phyloP scores from a whole-genome alignment of 2,113 vertebrate genomes.

The Triplophysa tibetana region DNA sequence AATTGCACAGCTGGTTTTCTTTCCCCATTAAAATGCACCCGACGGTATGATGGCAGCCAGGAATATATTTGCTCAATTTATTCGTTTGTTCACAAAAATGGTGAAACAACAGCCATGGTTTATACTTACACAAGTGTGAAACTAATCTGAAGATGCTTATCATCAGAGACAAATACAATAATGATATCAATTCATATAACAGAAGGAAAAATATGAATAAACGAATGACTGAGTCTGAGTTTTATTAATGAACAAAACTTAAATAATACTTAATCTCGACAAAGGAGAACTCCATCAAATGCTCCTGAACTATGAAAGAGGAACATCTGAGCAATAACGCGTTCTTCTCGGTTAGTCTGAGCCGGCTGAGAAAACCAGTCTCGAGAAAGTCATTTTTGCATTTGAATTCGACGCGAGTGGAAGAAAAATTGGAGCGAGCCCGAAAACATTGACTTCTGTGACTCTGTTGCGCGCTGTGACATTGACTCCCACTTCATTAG shows the following conservation, averaged over 20 bases:
- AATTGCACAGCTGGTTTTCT: constrained; percentile 23
- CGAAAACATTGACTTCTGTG: constrained; percentile 6
- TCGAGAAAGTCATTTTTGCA: neutral
- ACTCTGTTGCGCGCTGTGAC: neutral
- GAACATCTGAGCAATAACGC: too few relatives aligned
- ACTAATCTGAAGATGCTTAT: neutral
- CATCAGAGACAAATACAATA: too few relatives aligned
- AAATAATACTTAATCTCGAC: too few relatives aligned
- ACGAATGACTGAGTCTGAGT: too few relatives aligned
- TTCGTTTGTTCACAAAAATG: neutral
- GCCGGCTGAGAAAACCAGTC: neutral
- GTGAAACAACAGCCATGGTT: neutral
- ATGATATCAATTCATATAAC: too few relatives aligned
- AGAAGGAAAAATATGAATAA: too few relatives aligned
- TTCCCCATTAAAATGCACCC: neutral
- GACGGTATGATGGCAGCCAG: neutral
- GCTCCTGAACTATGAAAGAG: too few relatives aligned
- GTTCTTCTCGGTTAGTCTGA: too few relatives aligned
- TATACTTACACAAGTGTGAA: neutral
- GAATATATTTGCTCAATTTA: neutral
- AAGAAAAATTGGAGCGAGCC: neutral
- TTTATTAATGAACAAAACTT: too few relatives aligned
- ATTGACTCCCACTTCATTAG: constrained; percentile 60
- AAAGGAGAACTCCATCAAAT: too few relatives aligned
- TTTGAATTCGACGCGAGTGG: neutral